Evolutionary conservation across 1,140 invertebrate genomes (phyloP).

Genomic region (Pentalonia nigronervosa): DNA sequence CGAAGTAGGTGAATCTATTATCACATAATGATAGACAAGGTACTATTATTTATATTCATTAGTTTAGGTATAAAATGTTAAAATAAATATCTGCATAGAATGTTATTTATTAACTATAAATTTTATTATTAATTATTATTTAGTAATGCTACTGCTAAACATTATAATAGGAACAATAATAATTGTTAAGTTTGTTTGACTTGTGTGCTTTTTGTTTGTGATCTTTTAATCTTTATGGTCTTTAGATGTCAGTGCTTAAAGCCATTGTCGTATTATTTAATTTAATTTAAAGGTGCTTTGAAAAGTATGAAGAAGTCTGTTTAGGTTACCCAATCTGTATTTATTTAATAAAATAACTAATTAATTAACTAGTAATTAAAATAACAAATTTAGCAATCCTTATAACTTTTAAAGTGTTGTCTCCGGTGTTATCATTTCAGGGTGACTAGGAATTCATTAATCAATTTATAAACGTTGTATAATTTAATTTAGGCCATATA

Average conservation of each 20-base stretch:
- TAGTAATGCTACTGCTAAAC: not conserved
- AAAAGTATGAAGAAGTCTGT: conserved; percentile 6
- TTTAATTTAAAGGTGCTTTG: not conserved
- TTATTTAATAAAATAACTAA: not conserved
- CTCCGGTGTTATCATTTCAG: not conserved
- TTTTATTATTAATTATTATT: not conserved
- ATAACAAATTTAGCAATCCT: not conserved
- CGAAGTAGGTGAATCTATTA: not conserved
- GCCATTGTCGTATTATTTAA: not conserved
- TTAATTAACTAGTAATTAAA: not conserved
- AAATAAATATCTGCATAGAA: not conserved
- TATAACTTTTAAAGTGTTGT: not conserved
- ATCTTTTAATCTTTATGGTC: not conserved
- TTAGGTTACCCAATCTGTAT: not conserved
- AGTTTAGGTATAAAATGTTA: not conserved
- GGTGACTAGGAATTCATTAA: not conserved
- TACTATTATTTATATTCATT: not conserved
- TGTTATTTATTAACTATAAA: not conserved
- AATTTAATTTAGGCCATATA: not conserved
- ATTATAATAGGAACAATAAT: not conserved
- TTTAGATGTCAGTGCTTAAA: not conserved
- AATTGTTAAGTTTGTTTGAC: not conserved
- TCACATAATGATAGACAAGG: not conserved
- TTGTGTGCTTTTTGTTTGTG: not conserved
- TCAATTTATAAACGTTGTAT: not conserved